These are phyloP conservation scores for Drymodes brunneopygia DNA, from an alignment of 2,113 vertebrate genomes.

Conservation along the genomic window DNA sequence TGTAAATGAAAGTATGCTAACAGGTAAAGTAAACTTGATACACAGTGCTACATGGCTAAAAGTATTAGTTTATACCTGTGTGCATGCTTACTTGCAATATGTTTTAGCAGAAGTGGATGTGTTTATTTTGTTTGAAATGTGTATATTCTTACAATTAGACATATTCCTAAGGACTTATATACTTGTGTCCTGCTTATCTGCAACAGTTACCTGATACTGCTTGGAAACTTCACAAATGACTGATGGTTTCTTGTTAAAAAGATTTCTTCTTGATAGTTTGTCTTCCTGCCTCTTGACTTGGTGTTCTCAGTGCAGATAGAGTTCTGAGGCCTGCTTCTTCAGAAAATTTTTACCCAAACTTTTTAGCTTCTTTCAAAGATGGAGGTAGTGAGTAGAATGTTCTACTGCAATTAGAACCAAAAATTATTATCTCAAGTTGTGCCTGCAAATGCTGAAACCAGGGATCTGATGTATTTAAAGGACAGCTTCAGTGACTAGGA, in stretches of 20 bases:
- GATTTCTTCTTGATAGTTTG: not conserved
- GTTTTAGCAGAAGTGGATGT: not conserved
- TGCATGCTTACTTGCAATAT: not conserved
- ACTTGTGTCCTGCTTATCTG: not conserved
- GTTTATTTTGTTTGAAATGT: not conserved
- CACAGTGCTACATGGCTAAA: not conserved
- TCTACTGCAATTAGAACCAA: not conserved
- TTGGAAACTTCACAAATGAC: not conserved
- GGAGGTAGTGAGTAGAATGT: not conserved
- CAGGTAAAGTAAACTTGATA: slow-evolving; percentile 76
- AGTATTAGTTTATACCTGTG: not conserved
- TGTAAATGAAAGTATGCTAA: slow-evolving; percentile 98
- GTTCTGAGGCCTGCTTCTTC: not conserved
- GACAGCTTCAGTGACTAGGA: not conserved
- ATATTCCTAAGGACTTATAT: not conserved
- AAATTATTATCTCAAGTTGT: not conserved
- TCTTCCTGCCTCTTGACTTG: not conserved
- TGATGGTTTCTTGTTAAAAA: not conserved
- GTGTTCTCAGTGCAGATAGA: not conserved
- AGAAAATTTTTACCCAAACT: not conserved
- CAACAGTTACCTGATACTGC: not conserved
- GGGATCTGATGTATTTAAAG: not conserved
- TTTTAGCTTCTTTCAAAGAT: not conserved
- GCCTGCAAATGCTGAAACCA: not conserved
- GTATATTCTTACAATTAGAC: not conserved